Percentiles rank a stretch among this genome's conserved stretches.
These are phyloP conservation scores for Polyommatus icarus DNA, from an alignment of 2,888 invertebrate species.

Conservation along the genomic window DNA sequence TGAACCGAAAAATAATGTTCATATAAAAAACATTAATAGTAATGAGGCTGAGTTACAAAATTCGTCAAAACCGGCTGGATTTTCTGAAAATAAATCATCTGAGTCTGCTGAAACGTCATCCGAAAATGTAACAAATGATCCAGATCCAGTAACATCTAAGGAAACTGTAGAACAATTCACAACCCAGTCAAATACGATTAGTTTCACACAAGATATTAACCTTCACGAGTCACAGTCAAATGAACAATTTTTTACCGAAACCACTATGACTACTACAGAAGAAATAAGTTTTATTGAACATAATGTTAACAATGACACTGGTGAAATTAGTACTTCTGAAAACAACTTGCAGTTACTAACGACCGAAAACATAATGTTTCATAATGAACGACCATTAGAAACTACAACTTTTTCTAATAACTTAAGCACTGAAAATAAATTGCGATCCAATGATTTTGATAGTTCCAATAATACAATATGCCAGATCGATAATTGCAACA, in stretches of 20 bases:
- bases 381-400: not conserved
- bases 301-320: not conserved
- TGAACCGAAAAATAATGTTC: not conserved
- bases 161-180: not conserved
- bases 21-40: not conserved
- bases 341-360: not conserved
- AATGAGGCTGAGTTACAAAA: not conserved
- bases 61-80: not conserved
- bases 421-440: not conserved
- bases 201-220: not conserved
- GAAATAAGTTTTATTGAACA: not conserved
- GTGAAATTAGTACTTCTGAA: not conserved
- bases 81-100: conserved; percentile 9
- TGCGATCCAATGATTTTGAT: not conserved
- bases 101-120: conserved; percentile 21
- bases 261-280: not conserved
- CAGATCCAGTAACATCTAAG: not conserved
- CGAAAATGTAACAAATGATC: conserved; percentile 13
- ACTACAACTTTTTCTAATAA: not conserved
- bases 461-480: not conserved
- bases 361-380: not conserved
- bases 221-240: not conserved
- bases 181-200: not conserved
- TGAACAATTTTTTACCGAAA: not conserved
- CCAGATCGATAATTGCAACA: conserved; percentile 5